phyloP scores from a whole-genome alignment of 2,888 invertebrate genomes.

The Sericinus montela region DNA sequence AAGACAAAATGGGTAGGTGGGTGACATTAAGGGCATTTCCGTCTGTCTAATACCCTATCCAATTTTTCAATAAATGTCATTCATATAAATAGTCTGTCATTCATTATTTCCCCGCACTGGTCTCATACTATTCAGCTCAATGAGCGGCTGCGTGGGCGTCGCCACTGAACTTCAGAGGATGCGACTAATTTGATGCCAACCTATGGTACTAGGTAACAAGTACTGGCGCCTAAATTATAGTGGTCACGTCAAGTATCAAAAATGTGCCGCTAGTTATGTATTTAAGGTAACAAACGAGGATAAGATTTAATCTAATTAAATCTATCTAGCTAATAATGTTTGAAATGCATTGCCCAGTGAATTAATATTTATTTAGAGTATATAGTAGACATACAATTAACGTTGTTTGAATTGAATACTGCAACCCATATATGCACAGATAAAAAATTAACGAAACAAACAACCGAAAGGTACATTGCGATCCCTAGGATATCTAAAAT shows the following conservation, averaged over 20 bases:
- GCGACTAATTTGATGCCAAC: slow-evolving; percentile 61
- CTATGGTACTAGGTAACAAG: slow-evolving; percentile 20
- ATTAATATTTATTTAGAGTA: too few species aligned
- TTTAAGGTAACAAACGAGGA: background rate
- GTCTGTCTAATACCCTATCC: background rate
- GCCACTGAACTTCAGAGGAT: slow-evolving; percentile 70
- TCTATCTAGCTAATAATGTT: too few species aligned
- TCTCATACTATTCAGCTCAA: slow-evolving; percentile 39
- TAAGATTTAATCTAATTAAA: background rate
- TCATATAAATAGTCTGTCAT: slow-evolving; percentile 42
- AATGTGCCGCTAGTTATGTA: background rate
- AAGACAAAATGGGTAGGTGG: background rate
- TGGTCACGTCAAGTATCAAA: background rate
- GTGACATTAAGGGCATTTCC: slow-evolving; percentile 13
- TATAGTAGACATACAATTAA: too few species aligned
- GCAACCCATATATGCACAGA: too few species aligned
- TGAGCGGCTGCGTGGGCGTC: slow-evolving; percentile 56
- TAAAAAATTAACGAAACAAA: too few species aligned
- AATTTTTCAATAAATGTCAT: slow-evolving; percentile 31
- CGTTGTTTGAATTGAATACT: too few species aligned
- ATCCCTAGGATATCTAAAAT: too few species aligned
- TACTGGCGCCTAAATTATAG: slow-evolving; percentile 5
- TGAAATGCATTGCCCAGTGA: too few species aligned
- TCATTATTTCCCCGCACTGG: background rate
- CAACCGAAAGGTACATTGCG: too few species aligned